These are phyloP conservation scores for Patiria pectinifera DNA, from an alignment of 53 echinoderm and acorn worm genomes.

Conservation along the genomic window DNA sequence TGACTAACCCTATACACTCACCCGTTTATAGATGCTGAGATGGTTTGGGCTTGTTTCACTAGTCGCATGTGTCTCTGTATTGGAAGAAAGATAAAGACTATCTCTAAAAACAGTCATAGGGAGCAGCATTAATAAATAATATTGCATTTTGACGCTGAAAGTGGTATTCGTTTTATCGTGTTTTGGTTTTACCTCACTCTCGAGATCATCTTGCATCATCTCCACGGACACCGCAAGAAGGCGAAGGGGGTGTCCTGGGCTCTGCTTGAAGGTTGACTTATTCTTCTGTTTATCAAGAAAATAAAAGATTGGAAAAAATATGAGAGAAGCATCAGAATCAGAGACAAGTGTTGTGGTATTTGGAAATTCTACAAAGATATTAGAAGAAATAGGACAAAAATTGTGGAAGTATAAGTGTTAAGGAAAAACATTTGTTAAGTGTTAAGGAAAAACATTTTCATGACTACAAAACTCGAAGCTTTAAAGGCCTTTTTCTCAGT, in stretches of 20 bases:
- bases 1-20: not conserved
- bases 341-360: too few species aligned
- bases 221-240: conserved; percentile 70
- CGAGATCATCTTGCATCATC: conserved; percentile 62
- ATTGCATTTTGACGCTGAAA: too few species aligned
- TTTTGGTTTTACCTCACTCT: conserved; percentile 70
- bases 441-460: too few species aligned
- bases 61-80: conserved; percentile 65
- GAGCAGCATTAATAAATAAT: too few species aligned
- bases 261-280: conserved; percentile 39
- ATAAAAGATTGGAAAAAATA: not conserved
- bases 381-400: too few species aligned
- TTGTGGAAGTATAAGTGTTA: too few species aligned
- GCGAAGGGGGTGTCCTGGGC: conserved; percentile 35
- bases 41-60: conserved; percentile 69
- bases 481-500: too few species aligned
- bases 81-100: not conserved
- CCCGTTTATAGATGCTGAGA: conserved; percentile 69
- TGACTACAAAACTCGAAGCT: too few species aligned
- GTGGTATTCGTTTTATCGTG: too few species aligned
- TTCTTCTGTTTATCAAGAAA: conserved; percentile 5
- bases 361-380: not conserved
- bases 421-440: too few species aligned
- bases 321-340: not conserved
- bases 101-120: too few species aligned